Conservation (phyloP, 1,140 invertebrate species). For the Eriosoma lanigerum region DNA sequence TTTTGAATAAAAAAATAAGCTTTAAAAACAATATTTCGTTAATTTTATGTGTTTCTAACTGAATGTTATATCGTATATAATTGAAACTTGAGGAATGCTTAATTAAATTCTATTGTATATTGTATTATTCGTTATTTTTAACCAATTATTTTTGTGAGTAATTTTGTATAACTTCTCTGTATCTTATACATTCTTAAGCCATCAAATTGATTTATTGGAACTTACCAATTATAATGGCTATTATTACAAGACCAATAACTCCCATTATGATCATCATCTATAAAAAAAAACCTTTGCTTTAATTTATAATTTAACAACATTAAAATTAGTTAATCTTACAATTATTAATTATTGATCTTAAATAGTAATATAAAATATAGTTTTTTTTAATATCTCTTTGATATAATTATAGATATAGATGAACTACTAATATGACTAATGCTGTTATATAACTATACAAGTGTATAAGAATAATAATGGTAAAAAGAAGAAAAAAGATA, state of each 20-base stretch:
- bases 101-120: slow-evolving; percentile 48
- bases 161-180: slow-evolving; percentile 32
- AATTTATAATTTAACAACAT: background rate
- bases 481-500: too few relatives aligned
- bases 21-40: slow-evolving; percentile 43
- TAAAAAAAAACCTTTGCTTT: background rate
- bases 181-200: slow-evolving; percentile 43
- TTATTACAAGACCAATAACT: slow-evolving; percentile 75
- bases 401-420: too few relatives aligned
- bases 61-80: slow-evolving; percentile 38
- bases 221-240: slow-evolving; percentile 82
- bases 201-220: slow-evolving; percentile 55
- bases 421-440: too few relatives aligned
- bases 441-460: too few relatives aligned
- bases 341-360: too few relatives aligned
- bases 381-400: too few relatives aligned
- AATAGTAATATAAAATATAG: too few relatives aligned
- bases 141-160: slow-evolving; percentile 42
- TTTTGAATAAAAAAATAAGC: slow-evolving; percentile 51
- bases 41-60: slow-evolving; percentile 46
- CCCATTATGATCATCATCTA: slow-evolving; percentile 92
- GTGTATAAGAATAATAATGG: too few relatives aligned
- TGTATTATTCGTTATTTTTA: slow-evolving; percentile 38
- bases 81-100: slow-evolving; percentile 47
- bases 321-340: too few relatives aligned